phyloP scores from a whole-genome alignment of 2,797 vertebrate genomes.

The Silurus aristotelis region DNA sequence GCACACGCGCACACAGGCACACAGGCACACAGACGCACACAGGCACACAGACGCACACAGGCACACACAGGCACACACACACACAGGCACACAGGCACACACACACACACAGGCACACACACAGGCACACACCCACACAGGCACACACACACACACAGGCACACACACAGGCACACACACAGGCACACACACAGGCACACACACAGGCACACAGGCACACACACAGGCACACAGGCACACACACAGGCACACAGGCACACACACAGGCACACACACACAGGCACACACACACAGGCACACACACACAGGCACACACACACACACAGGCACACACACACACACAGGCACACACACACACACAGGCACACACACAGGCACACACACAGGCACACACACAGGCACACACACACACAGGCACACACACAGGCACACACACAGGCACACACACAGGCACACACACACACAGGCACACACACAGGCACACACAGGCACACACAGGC shows the following conservation, averaged over 20 bases:
- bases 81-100: neutral
- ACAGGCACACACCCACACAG: neutral
- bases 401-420: neutral
- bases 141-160: constrained; percentile 4
- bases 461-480: neutral
- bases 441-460: neutral
- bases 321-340: neutral
- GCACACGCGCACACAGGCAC: neutral
- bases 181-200: neutral
- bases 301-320: neutral
- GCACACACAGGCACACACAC: neutral
- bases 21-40: too few relatives aligned
- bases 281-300: neutral
- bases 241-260: neutral
- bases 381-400: neutral
- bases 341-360: neutral
- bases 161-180: neutral
- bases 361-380: neutral
- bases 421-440: neutral
- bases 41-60: neutral
- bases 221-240: neutral
- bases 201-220: neutral
- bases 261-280: neutral
- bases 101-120: neutral
- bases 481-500: neutral